Evolutionary conservation across 2,113 vertebrate genomes (phyloP).

Genomic region (Amphiprion percula): DNA sequence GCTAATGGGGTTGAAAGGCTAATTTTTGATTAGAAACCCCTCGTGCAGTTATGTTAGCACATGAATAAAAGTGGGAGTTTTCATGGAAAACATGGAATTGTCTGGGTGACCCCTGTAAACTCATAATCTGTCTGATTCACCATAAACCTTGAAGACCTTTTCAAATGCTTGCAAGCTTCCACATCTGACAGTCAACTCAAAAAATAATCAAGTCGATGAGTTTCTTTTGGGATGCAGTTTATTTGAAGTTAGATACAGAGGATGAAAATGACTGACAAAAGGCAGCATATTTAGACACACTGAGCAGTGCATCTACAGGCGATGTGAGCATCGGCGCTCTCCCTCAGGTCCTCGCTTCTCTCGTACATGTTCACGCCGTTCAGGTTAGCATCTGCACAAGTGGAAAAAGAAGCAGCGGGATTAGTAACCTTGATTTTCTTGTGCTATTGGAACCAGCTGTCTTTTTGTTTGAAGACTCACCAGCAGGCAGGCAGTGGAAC

Average conservation of each 20-base stretch:
- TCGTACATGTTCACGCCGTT: constrained; percentile 46
- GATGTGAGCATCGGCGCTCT: constrained; percentile 73
- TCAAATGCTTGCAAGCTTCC: too few relatives aligned
- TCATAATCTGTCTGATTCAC: too few relatives aligned
- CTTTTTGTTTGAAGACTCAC: constrained; percentile 67
- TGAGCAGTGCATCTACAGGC: constrained; percentile 77
- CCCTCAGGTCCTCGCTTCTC: constrained; percentile 75
- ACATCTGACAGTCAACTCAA: too few relatives aligned
- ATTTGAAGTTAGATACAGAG: constrained; percentile 52
- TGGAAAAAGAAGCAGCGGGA: constrained; percentile 9
- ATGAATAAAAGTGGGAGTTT: too few relatives aligned
- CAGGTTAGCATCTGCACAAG: constrained; percentile 56
- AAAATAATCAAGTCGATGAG: not conserved
- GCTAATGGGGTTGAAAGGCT: too few relatives aligned
- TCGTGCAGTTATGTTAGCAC: too few relatives aligned
- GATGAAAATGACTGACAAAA: not conserved
- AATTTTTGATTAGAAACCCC: too few relatives aligned
- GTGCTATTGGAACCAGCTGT: not conserved
- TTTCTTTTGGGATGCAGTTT: constrained; percentile 44
- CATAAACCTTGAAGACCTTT: too few relatives aligned
- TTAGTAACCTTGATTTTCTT: constrained; percentile 4
- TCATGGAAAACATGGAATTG: too few relatives aligned
- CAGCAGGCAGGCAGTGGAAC: constrained; percentile 81
- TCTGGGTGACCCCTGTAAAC: too few relatives aligned
- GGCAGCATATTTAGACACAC: constrained; percentile 65